These are phyloP conservation scores for Myripristis jacobus DNA, from an alignment of 2,797 vertebrate genomes.

Conservation along the genomic window DNA sequence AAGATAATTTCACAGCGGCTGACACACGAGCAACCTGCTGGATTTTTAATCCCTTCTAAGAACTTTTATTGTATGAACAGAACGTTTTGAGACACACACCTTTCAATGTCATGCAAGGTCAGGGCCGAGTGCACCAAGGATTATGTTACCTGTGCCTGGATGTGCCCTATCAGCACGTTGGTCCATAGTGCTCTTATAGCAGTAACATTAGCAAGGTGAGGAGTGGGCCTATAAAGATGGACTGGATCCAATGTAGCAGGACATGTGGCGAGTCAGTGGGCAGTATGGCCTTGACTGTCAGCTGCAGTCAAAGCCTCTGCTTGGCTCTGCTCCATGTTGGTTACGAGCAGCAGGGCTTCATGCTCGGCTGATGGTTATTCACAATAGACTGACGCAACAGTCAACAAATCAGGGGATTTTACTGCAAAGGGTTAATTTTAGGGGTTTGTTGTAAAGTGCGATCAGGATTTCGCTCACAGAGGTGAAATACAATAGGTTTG, in stretches of 20 bases:
- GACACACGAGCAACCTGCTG: background rate
- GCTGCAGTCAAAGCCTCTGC: constrained; percentile 55
- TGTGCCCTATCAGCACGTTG: constrained; percentile 46
- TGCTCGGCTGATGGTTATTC: background rate
- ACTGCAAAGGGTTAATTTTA: too few species aligned
- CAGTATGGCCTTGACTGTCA: constrained; percentile 56
- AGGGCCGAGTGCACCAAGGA: constrained; percentile 18
- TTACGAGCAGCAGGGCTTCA: constrained; percentile 27
- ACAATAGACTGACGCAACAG: constrained; percentile 30
- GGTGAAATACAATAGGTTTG: constrained; percentile 2
- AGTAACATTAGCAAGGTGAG: constrained; percentile 47
- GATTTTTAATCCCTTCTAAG: constrained; percentile 5
- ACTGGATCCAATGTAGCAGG: constrained; percentile 49
- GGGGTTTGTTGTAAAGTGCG: background rate
- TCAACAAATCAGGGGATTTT: constrained; percentile 3
- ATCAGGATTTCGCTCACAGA: background rate
- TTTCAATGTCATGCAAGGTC: constrained; percentile 1
- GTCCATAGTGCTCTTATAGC: constrained; percentile 30
- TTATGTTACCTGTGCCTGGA: constrained; percentile 50
- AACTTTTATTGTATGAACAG: background rate
- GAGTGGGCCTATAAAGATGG: constrained; percentile 51
- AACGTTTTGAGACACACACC: background rate
- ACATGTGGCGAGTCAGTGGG: constrained; percentile 58
- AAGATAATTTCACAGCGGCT: background rate
- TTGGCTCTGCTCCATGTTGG: constrained; percentile 52